These are phyloP conservation scores for Xylocopa sonorina DNA, from an alignment of 1,140 invertebrate genomes.

Conservation along the genomic window DNA sequence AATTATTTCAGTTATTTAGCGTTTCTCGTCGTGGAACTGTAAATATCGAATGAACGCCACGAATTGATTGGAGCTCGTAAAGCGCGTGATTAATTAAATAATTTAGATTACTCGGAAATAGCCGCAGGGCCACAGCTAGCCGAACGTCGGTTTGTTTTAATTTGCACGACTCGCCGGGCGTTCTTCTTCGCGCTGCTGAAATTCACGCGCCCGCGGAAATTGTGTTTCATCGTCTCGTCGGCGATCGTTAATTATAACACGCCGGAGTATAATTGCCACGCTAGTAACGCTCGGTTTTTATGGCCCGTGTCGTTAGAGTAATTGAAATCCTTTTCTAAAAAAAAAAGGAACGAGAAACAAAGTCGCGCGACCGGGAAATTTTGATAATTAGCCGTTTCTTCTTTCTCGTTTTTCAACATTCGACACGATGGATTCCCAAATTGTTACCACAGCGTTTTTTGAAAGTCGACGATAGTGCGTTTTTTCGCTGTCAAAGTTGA, in stretches of 20 bases:
- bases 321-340: not conserved
- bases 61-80: not conserved
- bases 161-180: slow-evolving; percentile 14
- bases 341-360: too few relatives aligned
- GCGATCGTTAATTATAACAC: slow-evolving; percentile 24
- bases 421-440: too few relatives aligned
- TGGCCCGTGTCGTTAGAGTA: not conserved
- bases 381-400: not conserved
- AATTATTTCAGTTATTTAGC: too few relatives aligned
- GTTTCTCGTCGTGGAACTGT: too few relatives aligned
- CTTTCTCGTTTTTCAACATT: not conserved
- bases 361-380: not conserved
- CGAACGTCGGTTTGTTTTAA: slow-evolving; percentile 7
- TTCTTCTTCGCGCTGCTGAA: not conserved
- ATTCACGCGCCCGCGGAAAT: slow-evolving; percentile 13
- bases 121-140: not conserved
- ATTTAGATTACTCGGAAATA: slow-evolving; percentile 19
- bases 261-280: slow-evolving; percentile 9
- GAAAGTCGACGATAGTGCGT: too few relatives aligned
- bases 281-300: not conserved
- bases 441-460: too few relatives aligned
- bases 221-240: slow-evolving; percentile 16
- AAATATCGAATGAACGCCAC: not conserved
- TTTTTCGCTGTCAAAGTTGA: too few relatives aligned
- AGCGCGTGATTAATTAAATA: slow-evolving; percentile 10